A percentile compares a stretch with the other conserved stretches of the same genome.
phyloP scores from a whole-genome alignment of 2,113 vertebrate genomes.

The Tetrao urogallus region DNA sequence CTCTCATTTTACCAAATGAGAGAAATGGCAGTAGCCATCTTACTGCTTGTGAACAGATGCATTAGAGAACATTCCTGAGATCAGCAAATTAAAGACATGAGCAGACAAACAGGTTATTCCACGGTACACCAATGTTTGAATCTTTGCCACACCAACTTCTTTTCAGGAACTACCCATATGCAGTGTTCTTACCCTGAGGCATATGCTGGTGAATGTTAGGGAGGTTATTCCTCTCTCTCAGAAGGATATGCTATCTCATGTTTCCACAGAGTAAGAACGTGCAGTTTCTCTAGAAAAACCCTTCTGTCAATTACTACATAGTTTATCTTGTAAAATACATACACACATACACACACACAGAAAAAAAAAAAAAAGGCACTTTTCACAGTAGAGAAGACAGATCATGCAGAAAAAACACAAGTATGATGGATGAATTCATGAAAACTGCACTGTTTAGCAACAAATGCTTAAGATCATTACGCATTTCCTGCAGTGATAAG shows the following conservation, averaged over 20 bases:
- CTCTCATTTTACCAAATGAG: background rate
- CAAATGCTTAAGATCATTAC: background rate
- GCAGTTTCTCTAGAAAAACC: background rate
- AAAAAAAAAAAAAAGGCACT: background rate
- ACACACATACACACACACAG: too few relatives aligned
- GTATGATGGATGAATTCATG: background rate
- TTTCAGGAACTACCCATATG: background rate
- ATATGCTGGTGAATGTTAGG: background rate
- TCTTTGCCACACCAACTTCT: constrained; percentile 7
- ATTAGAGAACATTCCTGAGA: constrained; percentile 2
- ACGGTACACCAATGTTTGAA: background rate
- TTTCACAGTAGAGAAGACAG: background rate
- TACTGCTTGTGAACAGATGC: background rate
- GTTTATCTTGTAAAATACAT: background rate
- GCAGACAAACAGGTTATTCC: constrained; percentile 28
- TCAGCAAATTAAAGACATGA: constrained; percentile 31
- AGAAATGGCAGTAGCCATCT: background rate
- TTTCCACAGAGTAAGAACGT: constrained; percentile 7
- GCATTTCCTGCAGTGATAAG: background rate
- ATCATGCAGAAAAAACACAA: background rate
- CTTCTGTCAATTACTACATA: background rate
- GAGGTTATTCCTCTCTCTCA: background rate
- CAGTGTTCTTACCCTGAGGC: constrained; percentile 30
- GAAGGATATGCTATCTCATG: background rate
- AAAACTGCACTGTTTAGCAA: background rate